Conservation (phyloP, 1,140 invertebrate species). For the Leptopilina clavipes region DNA sequence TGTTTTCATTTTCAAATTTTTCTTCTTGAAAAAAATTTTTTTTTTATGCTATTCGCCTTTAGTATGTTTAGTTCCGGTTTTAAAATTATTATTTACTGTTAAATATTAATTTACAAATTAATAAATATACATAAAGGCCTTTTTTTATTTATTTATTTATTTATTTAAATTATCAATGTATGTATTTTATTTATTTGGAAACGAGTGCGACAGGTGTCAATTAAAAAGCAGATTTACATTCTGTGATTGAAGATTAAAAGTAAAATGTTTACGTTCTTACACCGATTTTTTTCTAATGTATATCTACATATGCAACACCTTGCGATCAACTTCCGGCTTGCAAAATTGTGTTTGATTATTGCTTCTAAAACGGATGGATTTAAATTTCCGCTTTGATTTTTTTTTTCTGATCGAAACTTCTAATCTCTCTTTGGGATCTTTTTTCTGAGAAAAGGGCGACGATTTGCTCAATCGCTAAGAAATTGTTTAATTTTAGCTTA, state of each 20-base stretch:
- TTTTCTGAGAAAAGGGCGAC: no score
- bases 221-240: constrained; percentile 1
- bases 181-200: neutral
- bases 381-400: no score
- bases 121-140: no score
- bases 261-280: neutral
- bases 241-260: neutral
- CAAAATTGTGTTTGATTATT: constrained; percentile 10
- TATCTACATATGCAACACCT: constrained; percentile 39
- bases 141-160: no score
- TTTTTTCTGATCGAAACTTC: no score
- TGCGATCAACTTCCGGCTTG: constrained; percentile 32
- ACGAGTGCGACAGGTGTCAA: constrained; percentile 5
- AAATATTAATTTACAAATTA: no score
- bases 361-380: no score
- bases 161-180: no score
- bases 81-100: no score
- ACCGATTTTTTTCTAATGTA: constrained; percentile 42
- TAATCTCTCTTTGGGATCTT: neutral
- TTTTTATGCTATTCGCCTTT: neutral
- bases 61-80: no score
- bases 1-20: neutral
- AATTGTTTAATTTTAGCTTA: constrained; percentile 46
- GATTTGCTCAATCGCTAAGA: neutral
- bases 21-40: neutral